Base-by-base conservation (phyloP, 2,113 vertebrate genomes). In the Cololabis saira region DNA sequence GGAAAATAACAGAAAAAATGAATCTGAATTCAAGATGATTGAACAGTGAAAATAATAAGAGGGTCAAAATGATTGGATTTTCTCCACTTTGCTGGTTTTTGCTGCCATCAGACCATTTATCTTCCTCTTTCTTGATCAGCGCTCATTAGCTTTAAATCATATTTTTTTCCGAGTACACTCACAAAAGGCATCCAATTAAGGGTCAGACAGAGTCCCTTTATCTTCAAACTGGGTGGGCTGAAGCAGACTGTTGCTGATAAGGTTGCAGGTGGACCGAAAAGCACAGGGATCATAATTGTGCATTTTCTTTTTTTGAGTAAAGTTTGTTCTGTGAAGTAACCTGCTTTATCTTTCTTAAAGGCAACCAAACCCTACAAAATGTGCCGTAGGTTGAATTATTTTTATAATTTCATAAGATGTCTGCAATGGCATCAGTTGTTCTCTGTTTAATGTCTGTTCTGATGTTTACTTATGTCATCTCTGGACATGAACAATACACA, bases 61-160 rank as follows among this genome's bases (percentile, higher is more conserved):
- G 64, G 62, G 63, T 53, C 55, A 47, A 72, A 75, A 82, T 90
- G 87, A 76, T 89, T 77, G 65, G 73, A 87, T 71, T 89, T 80
- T 63, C 42, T 75, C 76, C 84, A 51, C 80, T 81, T 87, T 82
- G 76, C 71, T 68, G 74, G 78, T 86, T 74, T 27, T 78, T 51
- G 17, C 63, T 62, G 45, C 74, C 71, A 70, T 87, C 61, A 83
- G 82, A 77, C 68, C 72, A 90, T 91, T 87, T 85, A 85, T 91
- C 85, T 83, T 89, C 71, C 47, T 58, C 84, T 79, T 81, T 81
- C 80, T 87, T 89, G 78, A 88, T 86, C 74, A 71, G 56, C 64
- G 64, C 77, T 91, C 86, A 89, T 93, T 91, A 89, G 86, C 87
- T 85, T 82, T 87, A 70, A n/a, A 88, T 92, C 85, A 37, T 87